Evolutionary conservation across 2,888 invertebrate species (phyloP), one percentile per base, ranked within the genome.

Genomic region (Cartodere bifasciata): DNA sequence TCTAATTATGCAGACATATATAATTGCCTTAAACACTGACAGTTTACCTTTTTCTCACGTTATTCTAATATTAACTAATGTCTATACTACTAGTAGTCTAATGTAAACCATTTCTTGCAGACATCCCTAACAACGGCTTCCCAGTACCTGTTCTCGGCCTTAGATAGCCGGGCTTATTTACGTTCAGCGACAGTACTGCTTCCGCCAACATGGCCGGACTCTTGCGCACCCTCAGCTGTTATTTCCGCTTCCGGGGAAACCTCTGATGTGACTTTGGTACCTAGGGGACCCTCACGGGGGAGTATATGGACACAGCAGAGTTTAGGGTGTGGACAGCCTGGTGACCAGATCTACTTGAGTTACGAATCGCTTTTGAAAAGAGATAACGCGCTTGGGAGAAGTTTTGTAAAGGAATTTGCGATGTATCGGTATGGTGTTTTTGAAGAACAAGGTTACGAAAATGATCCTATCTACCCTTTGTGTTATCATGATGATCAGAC

Each of bases 381-480:
- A 16, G 57, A 60, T 36, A 45, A 50, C 16, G 49, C 47, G 28
- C 45, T 65, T 28, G 58, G 60, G 56, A 62, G 67, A 29, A 54
- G 64, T 7, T 46, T 76, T 17, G 63, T 72, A 1, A 68, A 68
- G 43, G 70, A 76, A 45, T 76, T 74, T 65, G 69, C 71, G 3
- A 75, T 72, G 56, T 73, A 71, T 46, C 65, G 75, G 1, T 78
- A 75, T 56, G 77, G 77, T 2, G 67, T 76, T 3, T 77, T 75
- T 50, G 75, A 75, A 43, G 76, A 76, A 50, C 65, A 68, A 36
- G 74, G 75, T 2, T 72, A 65, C 46, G 54, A 55, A 22, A 63
- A 62, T 26, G 73, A 74, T 48, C 61, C 64, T 2, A 61, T 71
- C 17, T 72, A 72, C 47, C 72, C 73, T 1, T 54, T 62, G 34